Conservation (phyloP, 2,113 vertebrate genomes). For the Bothrops jararaca region DNA sequence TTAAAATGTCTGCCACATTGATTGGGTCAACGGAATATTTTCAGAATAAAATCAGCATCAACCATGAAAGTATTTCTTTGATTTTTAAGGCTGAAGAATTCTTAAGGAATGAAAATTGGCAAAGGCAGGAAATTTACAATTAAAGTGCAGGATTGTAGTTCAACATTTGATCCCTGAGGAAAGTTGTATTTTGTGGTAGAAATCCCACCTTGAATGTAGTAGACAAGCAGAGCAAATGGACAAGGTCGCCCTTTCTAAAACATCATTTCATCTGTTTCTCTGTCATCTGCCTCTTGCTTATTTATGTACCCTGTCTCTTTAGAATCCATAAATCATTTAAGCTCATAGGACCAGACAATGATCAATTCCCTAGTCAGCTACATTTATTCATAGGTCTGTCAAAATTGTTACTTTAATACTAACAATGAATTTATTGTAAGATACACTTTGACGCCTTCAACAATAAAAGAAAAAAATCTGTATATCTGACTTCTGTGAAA, state of each 20-base stretch:
- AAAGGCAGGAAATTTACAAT: not conserved
- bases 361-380: not conserved
- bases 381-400: not conserved
- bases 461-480: not conserved
- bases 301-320: not conserved
- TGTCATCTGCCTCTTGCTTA: not conserved
- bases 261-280: not conserved
- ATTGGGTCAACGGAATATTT: constrained; percentile 10
- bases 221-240: constrained; percentile 15
- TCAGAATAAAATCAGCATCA: constrained; percentile 37
- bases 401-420: not conserved
- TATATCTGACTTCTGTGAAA: not conserved
- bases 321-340: not conserved
- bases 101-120: constrained; percentile 16
- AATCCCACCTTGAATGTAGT: constrained; percentile 33
- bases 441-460: not conserved
- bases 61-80: constrained; percentile 19
- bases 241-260: constrained; percentile 3
- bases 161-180: not conserved
- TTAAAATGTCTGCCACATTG: constrained; percentile 38
- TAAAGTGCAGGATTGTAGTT: not conserved
- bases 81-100: not conserved
- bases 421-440: not conserved
- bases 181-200: not conserved
- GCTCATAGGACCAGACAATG: not conserved